These are phyloP conservation scores for Heliconius hewitsoni DNA, from an alignment of 1,140 invertebrate species.

Conservation along the genomic window DNA sequence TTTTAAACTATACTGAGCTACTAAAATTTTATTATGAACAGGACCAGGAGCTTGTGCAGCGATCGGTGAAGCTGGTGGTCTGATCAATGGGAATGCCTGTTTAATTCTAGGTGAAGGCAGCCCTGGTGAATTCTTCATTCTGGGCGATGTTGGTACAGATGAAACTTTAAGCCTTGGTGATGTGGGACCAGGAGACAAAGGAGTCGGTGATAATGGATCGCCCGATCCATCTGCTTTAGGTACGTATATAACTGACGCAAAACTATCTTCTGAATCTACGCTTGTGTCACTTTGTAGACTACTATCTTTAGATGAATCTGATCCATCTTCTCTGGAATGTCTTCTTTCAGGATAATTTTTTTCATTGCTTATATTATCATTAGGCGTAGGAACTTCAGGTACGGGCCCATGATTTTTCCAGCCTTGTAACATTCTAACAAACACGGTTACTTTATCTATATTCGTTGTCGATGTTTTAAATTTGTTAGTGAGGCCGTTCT, in stretches of 20 bases:
- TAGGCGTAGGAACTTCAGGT: conserved; percentile 74
- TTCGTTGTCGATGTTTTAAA: conserved; percentile 90
- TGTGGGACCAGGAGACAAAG: conserved; percentile 83
- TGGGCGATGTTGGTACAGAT: conserved; percentile 88
- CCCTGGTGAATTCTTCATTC: conserved; percentile 83
- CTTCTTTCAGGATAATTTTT: conserved; percentile 68
- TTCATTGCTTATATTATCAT: conserved; percentile 65
- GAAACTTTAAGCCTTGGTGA: conserved; percentile 83
- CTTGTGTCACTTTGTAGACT: conserved; percentile 96
- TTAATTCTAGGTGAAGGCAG: conserved; percentile 84
- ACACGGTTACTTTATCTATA: conserved; percentile 90
- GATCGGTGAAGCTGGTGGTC: conserved; percentile 82
- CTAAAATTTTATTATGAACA: conserved; percentile 74
- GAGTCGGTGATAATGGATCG: conserved; percentile 82
- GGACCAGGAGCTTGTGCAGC: conserved; percentile 70
- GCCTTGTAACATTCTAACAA: conserved; percentile 88
- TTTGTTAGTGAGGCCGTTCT: conserved; percentile 90
- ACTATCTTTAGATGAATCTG: conserved; percentile 95
- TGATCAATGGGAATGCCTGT: conserved; percentile 82
- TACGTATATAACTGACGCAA: conserved; percentile 94
- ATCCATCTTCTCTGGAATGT: conserved; percentile 87
- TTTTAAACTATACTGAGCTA: conserved; percentile 75
- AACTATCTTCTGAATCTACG: conserved; percentile 95
- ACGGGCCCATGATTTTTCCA: conserved; percentile 84
- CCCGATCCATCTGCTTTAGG: conserved; percentile 84